Evolutionary conservation across 2,888 invertebrate species (phyloP).

Genomic region (Thereva unica): DNA sequence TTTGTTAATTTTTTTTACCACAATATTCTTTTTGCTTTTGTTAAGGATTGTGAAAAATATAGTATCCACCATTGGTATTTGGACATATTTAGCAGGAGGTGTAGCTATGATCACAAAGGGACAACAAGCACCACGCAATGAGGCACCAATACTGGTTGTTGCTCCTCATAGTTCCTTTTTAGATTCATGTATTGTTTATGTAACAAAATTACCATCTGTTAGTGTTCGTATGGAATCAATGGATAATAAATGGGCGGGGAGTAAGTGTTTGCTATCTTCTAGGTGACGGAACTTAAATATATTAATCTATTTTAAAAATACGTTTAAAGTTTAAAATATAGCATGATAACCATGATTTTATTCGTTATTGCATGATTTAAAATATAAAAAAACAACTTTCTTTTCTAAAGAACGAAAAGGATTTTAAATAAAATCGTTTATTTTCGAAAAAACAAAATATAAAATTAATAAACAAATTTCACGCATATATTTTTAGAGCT

Average conservation of each 20-base stretch:
- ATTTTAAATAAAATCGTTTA: slow-evolving; percentile 5
- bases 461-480: slow-evolving; percentile 35
- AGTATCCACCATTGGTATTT: slow-evolving; percentile 74
- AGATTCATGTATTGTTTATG: slow-evolving; percentile 83
- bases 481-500: slow-evolving; percentile 65
- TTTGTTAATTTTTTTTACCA: too few species aligned
- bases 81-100: slow-evolving; percentile 75
- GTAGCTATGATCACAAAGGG: slow-evolving; percentile 60
- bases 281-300: too few species aligned
- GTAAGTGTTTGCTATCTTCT: slow-evolving; percentile 63
- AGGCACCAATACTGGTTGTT: slow-evolving; percentile 83
- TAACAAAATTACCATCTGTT: slow-evolving; percentile 80
- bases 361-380: neutral
- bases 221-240: slow-evolving; percentile 81
- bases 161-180: slow-evolving; percentile 90
- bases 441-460: slow-evolving; percentile 4
- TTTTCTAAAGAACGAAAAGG: slow-evolving; percentile 8
- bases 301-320: too few species aligned
- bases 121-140: slow-evolving; percentile 71
- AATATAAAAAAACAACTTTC: slow-evolving; percentile 27
- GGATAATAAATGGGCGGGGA: slow-evolving; percentile 80
- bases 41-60: slow-evolving; percentile 65
- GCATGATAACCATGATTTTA: neutral
- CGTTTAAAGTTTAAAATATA: too few species aligned
- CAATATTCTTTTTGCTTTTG: slow-evolving; percentile 43